Evolutionary conservation across 2,113 vertebrate species (phyloP), one percentile per base, ranked within the genome.

Genomic region (Sphaerodactylus townsendi): DNA sequence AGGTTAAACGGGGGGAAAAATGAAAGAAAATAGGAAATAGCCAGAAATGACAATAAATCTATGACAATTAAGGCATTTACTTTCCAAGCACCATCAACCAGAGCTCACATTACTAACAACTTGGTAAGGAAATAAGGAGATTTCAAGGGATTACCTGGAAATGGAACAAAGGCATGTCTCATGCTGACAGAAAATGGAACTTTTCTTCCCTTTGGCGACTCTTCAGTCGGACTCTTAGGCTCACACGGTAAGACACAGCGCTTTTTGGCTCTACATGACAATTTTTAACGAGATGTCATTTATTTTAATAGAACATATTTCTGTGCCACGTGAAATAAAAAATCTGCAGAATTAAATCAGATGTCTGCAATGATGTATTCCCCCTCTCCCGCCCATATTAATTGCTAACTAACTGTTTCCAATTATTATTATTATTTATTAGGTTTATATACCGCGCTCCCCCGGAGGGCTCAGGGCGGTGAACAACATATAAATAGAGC

Each of bases 111-210:
- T 41, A 7, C 4, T 44, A 23, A 4, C 64, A 39, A 39, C 66
- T 10, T 65, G 44, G 25, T 7, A 46, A 72, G 46, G 37, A 17
- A 30, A 62, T n/a, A 83, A 78, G 80, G 33, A 69, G 82, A 30
- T 28, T 77, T 62, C 65, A 81, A 35, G 46, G 37, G 56, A 39
- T 93, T 93, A 99, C 99, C 98, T 97, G 97, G 82, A 86, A 99
- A 99, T 8, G 99, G 97, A 69, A 99, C 93, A 91, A 99, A 99
- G 74, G 98, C 97, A 80, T 99, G 98, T 75, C 99, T 96, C 98
- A 99, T 98, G 93, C 98, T 99, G 91, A 99, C 96, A 1, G 96
- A 97, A 95, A 98, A 99, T 0, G 96, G 93, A 21, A 95, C 89
- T 84, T 96, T 96, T 93, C 83, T 95, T 79, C 95, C 95, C 82